Conservation (phyloP, 2,113 vertebrate genomes). For the Maccullochella peelii region DNA sequence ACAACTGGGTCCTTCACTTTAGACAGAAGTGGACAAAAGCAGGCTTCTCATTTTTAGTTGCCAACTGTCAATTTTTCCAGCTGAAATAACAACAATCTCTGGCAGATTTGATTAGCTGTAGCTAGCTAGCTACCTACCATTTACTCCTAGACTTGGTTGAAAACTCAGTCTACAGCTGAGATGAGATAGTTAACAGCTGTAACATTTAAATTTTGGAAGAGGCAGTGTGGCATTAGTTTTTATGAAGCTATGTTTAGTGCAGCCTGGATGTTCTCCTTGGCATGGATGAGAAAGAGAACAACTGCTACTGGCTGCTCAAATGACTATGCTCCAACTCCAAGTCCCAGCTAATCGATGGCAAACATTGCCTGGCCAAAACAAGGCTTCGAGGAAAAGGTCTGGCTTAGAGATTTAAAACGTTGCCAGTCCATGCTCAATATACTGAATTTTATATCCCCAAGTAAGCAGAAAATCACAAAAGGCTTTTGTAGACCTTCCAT, state of each 20-base stretch:
- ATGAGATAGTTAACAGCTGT: conserved; percentile 25
- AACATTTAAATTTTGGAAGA: conserved; percentile 33
- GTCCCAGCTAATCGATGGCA: conserved; percentile 23
- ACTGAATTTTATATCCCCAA: conserved; percentile 22
- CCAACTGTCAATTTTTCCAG: no score
- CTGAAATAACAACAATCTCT: no score
- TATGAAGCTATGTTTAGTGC: conserved; percentile 34
- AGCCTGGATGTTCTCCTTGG: conserved; percentile 58
- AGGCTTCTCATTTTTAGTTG: background rate
- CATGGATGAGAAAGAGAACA: conserved; percentile 13
- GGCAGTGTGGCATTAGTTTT: conserved; percentile 39
- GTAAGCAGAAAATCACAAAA: conserved; percentile 30
- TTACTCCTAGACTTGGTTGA: no score
- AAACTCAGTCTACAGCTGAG: background rate
- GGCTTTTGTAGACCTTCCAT: background rate
- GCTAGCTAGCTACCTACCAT: no score
- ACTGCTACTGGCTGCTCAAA: conserved; percentile 46
- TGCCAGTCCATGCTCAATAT: background rate
- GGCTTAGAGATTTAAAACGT: conserved; percentile 10
- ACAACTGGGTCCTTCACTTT: no score
- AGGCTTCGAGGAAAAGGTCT: conserved; percentile 11
- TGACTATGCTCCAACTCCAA: conserved; percentile 6
- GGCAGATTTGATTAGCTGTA: no score
- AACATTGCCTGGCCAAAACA: background rate
- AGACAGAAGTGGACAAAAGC: background rate